These are phyloP conservation scores for Drosophila mettleri DNA, from an alignment of 2,888 invertebrate species.

Conservation along the genomic window DNA sequence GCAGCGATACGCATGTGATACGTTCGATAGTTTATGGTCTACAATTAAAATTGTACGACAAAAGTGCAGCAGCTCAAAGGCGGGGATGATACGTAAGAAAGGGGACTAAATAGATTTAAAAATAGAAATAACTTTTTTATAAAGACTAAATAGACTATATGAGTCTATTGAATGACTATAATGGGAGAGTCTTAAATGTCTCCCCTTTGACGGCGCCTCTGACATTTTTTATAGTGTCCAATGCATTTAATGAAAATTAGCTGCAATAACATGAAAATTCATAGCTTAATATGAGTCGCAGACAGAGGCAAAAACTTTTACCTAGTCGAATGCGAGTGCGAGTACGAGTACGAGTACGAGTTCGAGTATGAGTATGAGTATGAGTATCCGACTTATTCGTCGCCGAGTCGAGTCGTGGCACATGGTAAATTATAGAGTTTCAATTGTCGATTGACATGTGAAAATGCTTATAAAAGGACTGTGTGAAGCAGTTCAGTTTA, in stretches of 20 bases:
- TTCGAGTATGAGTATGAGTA: conserved; percentile 5
- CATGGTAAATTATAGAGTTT: conserved; percentile 59
- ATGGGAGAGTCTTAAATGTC: neutral
- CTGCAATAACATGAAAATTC: conserved; percentile 78
- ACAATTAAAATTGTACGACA: conserved; percentile 71
- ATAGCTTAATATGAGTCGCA: conserved; percentile 71
- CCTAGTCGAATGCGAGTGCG: conserved; percentile 31
- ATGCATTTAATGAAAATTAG: conserved; percentile 75
- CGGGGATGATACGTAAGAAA: conserved; percentile 1
- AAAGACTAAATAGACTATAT: too few species aligned
- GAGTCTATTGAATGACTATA: neutral
- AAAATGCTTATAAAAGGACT: conserved; percentile 74
- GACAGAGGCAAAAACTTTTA: conserved; percentile 54
- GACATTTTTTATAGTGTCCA: conserved; percentile 18
- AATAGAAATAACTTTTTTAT: too few species aligned
- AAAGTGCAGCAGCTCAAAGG: conserved; percentile 3
- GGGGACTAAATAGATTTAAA: neutral
- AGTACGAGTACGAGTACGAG: neutral
- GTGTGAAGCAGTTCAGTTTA: conserved; percentile 59
- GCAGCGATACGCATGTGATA: conserved; percentile 65
- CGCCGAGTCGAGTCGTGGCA: conserved; percentile 36
- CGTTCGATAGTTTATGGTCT: conserved; percentile 70
- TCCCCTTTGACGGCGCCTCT: conserved; percentile 19
- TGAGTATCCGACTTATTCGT: conserved; percentile 26
- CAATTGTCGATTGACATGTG: conserved; percentile 72